Base-by-base conservation (phyloP, 2,113 vertebrate genomes). In the Alexandromys fortis region DNA sequence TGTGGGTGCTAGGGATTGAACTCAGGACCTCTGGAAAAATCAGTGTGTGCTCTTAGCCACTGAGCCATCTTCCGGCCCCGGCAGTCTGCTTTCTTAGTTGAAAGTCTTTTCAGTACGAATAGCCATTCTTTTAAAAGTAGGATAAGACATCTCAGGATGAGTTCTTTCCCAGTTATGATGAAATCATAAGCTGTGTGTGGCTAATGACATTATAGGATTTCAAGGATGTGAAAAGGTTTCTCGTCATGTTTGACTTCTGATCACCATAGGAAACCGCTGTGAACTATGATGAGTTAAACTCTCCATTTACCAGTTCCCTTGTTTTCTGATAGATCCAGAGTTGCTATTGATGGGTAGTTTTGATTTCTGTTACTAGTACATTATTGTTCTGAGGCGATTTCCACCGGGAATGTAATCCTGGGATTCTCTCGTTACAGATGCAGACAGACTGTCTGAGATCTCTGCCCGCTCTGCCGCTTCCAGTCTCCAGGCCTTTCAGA, bases 371-470 rank as follows among this genome's bases (percentile, higher is more conserved):
- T 82, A 67, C 22, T 83, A 5, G 88, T 94, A 73, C 75, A 35
- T 86, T 42, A 17, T 89, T 93, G 63, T 89, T 92, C 63, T 86
- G 33, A 61, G 58, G 61, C 0, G 75, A 47, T 47, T 92, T 89
- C 92, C 42, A 11, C 30, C 21, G 14, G 93, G 42, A 94, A 24
- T 89, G 2, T 94, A 30, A 87, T 52, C 55, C 70, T 61, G 70
- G 68, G 28, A 52, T 89, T 95, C 61, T 97, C 92, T 94, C 55
- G 5, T 97, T 97, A 49, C 94, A 98, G 97, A 98, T 89, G 99
- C 99, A 89, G 99, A 99, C 97, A 98, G 98, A 91, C 96, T 99
- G 96, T 99, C 99, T 72, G 98, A 99, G 98, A 98, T 99, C 91
- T 99, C 99, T 89, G 98, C 98, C 94, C 98, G 98, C 55, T 99